A percentile compares a stretch with the other conserved stretches of the same genome.
These are phyloP conservation scores for Anthopleura xanthogrammica DNA, from an alignment of 92 coral and sea anemone species.

Conservation along the genomic window DNA sequence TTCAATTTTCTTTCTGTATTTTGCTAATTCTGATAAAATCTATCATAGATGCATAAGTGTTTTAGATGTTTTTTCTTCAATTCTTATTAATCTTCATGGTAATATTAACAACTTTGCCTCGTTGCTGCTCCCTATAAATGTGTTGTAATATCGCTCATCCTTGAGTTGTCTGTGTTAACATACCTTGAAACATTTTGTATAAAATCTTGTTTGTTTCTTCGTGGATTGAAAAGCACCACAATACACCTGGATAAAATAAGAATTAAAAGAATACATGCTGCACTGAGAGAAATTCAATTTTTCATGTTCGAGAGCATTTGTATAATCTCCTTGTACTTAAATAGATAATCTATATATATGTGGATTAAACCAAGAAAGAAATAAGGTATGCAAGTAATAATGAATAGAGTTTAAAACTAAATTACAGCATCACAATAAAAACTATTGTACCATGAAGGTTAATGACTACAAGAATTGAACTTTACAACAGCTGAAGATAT, in stretches of 20 bases:
- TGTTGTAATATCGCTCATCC: not conserved
- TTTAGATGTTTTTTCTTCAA: too few species aligned
- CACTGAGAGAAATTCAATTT: not conserved
- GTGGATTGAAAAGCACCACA: constrained; percentile 83
- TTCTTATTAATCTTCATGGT: too few species aligned
- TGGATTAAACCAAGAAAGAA: not conserved
- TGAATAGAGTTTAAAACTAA: too few species aligned
- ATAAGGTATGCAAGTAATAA: not conserved
- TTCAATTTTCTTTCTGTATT: too few species aligned
- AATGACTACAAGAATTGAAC: too few species aligned
- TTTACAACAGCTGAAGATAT: not conserved
- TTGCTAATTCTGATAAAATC: too few species aligned
- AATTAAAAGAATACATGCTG: not conserved
- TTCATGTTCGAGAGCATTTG: not conserved
- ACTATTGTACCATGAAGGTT: not conserved
- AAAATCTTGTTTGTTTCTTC: constrained; percentile 79
- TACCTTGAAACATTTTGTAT: constrained; percentile 84
- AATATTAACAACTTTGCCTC: too few species aligned
- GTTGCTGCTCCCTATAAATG: too few species aligned
- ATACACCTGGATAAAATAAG: constrained; percentile 64
- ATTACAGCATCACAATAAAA: not conserved
- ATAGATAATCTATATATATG: not conserved
- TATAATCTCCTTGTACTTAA: too few species aligned
- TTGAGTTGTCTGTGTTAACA: constrained; percentile 6
- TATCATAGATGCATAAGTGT: too few species aligned